phyloP scores from a whole-genome alignment of 2,888 invertebrate species.

The Lissocephala sabroskyi region DNA sequence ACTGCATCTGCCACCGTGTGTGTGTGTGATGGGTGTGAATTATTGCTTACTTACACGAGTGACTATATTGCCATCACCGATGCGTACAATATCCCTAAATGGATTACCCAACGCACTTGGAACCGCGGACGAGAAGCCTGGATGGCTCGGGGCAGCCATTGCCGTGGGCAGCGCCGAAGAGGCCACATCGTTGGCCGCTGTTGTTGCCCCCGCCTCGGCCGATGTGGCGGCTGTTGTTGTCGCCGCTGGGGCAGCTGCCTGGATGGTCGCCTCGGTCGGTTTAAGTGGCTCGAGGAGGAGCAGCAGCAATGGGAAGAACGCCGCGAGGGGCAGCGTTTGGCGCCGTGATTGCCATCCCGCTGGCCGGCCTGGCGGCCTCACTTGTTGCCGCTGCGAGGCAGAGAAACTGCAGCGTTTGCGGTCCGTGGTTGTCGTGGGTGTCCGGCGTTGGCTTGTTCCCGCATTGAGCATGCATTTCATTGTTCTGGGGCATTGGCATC shows the following conservation, averaged over 20 bases:
- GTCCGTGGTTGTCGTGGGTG: conserved; percentile 17
- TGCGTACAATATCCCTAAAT: conserved; percentile 62
- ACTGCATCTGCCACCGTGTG: too few species aligned
- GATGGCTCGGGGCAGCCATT: too few species aligned
- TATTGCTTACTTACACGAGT: conserved; percentile 55
- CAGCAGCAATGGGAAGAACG: conserved; percentile 33
- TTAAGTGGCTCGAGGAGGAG: conserved; percentile 41
- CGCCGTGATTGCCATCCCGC: too few species aligned
- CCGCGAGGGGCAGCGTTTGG: not conserved
- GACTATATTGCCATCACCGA: conserved; percentile 69
- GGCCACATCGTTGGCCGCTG: too few species aligned
- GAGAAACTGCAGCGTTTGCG: conserved; percentile 16
- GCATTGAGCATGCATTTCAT: conserved; percentile 71
- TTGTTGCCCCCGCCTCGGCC: conserved; percentile 4
- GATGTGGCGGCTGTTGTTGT: conserved; percentile 15
- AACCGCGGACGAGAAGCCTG: too few species aligned
- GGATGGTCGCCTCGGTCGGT: conserved; percentile 11
- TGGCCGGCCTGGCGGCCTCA: too few species aligned
- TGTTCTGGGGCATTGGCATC: conserved; percentile 69
- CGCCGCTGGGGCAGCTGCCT: conserved; percentile 32
- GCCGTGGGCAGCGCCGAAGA: too few species aligned
- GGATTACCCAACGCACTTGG: conserved; percentile 37
- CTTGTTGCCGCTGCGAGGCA: conserved; percentile 21
- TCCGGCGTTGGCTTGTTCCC: conserved; percentile 55
- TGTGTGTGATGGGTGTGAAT: too few species aligned